Percentiles rank a stretch among this genome's conserved stretches.
These are phyloP conservation scores for Patagioenas fasciata DNA, from an alignment of 2,113 vertebrate genomes.

Conservation along the genomic window DNA sequence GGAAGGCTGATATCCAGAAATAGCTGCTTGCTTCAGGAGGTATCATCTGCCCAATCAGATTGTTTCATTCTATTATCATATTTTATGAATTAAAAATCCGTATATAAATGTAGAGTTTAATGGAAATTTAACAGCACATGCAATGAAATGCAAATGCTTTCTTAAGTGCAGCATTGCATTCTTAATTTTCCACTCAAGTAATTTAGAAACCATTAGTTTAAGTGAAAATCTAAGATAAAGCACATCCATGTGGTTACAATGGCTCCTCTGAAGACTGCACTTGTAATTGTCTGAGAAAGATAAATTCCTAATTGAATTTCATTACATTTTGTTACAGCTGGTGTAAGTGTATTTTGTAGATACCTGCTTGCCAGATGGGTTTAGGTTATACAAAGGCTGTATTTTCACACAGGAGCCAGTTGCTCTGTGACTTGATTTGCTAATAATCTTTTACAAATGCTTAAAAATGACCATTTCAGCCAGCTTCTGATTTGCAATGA, in stretches of 20 bases:
- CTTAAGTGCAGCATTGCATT: constrained; percentile 57
- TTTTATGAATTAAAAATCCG: constrained; percentile 40
- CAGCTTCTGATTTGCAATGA: neutral
- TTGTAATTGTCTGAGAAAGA: constrained; percentile 63
- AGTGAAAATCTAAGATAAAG: constrained; percentile 62
- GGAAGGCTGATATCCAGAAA: neutral
- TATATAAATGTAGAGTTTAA: constrained; percentile 34
- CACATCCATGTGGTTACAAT: constrained; percentile 36
- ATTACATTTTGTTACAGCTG: constrained; percentile 11
- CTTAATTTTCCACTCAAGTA: constrained; percentile 67
- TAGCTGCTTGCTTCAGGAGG: neutral
- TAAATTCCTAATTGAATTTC: constrained; percentile 65
- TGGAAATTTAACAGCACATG: constrained; percentile 52
- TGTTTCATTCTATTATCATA: neutral
- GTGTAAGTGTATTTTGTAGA: neutral
- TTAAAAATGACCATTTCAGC: neutral
- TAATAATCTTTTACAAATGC: neutral
- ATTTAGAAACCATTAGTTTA: constrained; percentile 72
- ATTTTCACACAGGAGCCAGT: neutral
- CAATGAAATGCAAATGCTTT: constrained; percentile 61
- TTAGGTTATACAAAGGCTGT: neutral
- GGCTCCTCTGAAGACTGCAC: constrained; percentile 60
- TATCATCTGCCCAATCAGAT: neutral
- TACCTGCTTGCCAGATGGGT: constrained; percentile 3
- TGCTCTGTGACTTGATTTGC: neutral